Evolutionary conservation across 2,888 invertebrate genomes (phyloP), one percentile per base, ranked within the genome.

Genomic region (Flabesymbios commensalis): DNA sequence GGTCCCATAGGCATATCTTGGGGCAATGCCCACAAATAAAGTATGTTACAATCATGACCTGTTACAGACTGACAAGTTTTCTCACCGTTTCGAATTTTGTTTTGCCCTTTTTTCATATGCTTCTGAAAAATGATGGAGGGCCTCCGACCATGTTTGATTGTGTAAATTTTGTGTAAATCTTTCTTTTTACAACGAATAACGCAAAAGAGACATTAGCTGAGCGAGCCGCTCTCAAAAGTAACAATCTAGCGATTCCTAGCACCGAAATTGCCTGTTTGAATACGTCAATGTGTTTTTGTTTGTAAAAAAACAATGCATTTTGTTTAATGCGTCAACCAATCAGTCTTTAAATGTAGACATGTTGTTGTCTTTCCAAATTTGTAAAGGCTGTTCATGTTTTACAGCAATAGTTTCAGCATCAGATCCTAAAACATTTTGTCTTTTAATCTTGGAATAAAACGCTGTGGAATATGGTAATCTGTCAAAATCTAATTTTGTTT

Each of bases 241-340:
- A 2, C n/a, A 24, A 2, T 3, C 53, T 32, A 14, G 53, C 53
- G 3, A 53, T 53, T 2, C 53, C 53, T 7, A 45, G 56, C 7
- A 32, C 56, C n/a, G 43, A 45, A 2, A 56, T 56, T 22, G 56
- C 45, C 2, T 22, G n/a, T 39, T 53, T 53, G 33, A 53, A 53
- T 3, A 53, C 39, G 19, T 53, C 53, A 2, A 53, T 33, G 3
- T 36, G 22, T n/a, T 14, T 33, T 2, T 33, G 14, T 10, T 28
- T 28, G 31, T 39, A 53, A 53, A 53, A 53, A 17, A 3, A n/a
- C n/a, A 10, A 7, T 39, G 53, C 2, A 53, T 14, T n/a, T 22
- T 14, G 3, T 36, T n/a, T 14, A 39, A 33, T 3, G 53, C 53
- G 17, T 10, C 4, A 3, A 53, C 53, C 22, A 56, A 45, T 29